Conservation (phyloP, 2,888 invertebrate genomes). For the Loripinus fragilis region DNA sequence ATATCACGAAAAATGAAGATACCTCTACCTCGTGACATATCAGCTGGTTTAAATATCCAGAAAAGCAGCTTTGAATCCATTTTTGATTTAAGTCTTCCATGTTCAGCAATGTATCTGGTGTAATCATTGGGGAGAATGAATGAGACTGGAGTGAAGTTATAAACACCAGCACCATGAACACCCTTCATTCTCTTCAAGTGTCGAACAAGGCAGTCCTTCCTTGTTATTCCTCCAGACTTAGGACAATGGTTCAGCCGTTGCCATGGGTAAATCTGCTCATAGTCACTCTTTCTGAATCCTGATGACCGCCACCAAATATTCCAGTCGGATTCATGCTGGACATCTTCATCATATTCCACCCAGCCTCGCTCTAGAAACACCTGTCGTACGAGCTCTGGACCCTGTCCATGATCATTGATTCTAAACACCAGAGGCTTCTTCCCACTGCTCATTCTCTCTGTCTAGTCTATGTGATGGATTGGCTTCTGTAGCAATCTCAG, state of each 20-base stretch:
- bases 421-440: constrained; percentile 74
- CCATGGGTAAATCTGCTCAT: constrained; percentile 77
- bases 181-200: constrained; percentile 91
- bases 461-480: neutral
- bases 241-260: constrained; percentile 90
- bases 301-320: constrained; percentile 93
- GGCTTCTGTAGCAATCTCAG: neutral
- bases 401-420: constrained; percentile 79
- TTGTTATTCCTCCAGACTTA: constrained; percentile 89
- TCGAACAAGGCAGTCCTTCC: constrained; percentile 91
- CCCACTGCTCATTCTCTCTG: constrained; percentile 46
- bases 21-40: constrained; percentile 92
- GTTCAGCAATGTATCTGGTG: constrained; percentile 92
- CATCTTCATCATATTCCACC: constrained; percentile 89
- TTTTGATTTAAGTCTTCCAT: constrained; percentile 80
- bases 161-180: constrained; percentile 89
- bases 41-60: constrained; percentile 95
- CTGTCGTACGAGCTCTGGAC: constrained; percentile 84
- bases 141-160: constrained; percentile 92
- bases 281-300: constrained; percentile 87
- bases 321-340: constrained; percentile 86
- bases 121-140: constrained; percentile 93
- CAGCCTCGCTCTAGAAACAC: constrained; percentile 92
- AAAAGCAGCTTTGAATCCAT: constrained; percentile 77
- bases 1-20: constrained; percentile 90